A percentile compares a stretch with the other conserved stretches of the same genome.
Evolutionary conservation across 2,113 vertebrate species (phyloP).

Genomic region (Megaleporinus macrocephalus): DNA sequence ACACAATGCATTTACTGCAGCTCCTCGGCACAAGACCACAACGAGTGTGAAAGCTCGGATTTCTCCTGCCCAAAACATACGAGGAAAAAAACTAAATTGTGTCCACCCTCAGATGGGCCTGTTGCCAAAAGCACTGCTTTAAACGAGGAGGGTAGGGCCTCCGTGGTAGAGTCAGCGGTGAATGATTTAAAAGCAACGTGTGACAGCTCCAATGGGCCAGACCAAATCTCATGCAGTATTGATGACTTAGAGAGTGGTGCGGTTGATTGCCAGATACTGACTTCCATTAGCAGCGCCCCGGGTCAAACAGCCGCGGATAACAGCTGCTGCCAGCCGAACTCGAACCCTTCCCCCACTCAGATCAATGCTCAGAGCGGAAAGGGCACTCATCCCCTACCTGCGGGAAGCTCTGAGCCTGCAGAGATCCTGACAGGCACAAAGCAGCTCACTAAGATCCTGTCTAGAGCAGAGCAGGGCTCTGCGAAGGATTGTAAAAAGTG

Average conservation of each 20-base stretch:
- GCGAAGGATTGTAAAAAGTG: slow-evolving; percentile 54
- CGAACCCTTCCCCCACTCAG: slow-evolving; percentile 26
- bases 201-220: slow-evolving; percentile 35
- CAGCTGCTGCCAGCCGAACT: slow-evolving; percentile 12
- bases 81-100: slow-evolving; percentile 71
- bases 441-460: slow-evolving; percentile 23
- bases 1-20: slow-evolving; percentile 56
- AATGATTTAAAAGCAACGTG: slow-evolving; percentile 33
- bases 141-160: neutral
- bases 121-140: neutral
- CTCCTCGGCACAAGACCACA: neutral
- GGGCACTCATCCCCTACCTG: slow-evolving; percentile 15
- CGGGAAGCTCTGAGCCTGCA: slow-evolving; percentile 17
- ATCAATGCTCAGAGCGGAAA: slow-evolving; percentile 32
- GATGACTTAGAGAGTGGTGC: slow-evolving; percentile 37
- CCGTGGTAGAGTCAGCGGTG: neutral
- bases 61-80: slow-evolving; percentile 54
- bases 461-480: slow-evolving; percentile 9
- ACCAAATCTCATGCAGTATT: slow-evolving; percentile 42
- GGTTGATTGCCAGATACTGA: slow-evolving; percentile 39
- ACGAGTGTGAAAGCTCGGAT: slow-evolving; percentile 20
- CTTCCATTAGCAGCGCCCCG: slow-evolving; percentile 35
- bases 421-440: slow-evolving; percentile 15
- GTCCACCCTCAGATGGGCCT: neutral
- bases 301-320: slow-evolving; percentile 32